phyloP scores from a whole-genome alignment of 2,888 invertebrate species.

The Schizaphis graminum region DNA sequence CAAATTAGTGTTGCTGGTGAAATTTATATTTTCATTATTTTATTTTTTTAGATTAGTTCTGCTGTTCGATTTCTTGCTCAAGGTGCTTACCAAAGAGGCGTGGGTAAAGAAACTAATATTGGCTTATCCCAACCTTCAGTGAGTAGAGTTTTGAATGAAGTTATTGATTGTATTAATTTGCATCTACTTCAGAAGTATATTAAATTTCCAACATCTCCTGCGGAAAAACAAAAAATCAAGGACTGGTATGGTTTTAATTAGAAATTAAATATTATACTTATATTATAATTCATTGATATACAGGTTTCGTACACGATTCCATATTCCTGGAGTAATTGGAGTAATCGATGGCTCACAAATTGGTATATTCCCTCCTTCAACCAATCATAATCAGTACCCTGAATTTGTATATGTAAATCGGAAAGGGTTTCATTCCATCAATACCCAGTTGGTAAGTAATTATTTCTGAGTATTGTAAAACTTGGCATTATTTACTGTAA shows the following conservation, averaged over 20 bases:
- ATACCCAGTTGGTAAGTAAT: constrained; percentile 43
- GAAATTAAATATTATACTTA: background rate
- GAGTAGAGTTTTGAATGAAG: constrained; percentile 44
- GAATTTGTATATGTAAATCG: constrained; percentile 53
- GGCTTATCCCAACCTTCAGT: constrained; percentile 55
- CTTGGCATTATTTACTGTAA: background rate
- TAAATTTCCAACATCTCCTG: constrained; percentile 46
- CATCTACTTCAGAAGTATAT: constrained; percentile 44
- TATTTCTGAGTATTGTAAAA: background rate
- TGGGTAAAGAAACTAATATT: constrained; percentile 45
- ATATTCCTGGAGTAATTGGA: constrained; percentile 41
- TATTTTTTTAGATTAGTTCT: background rate
- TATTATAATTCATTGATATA: background rate
- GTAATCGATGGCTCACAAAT: constrained; percentile 54
- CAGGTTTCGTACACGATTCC: constrained; percentile 44
- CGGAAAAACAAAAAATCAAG: constrained; percentile 5
- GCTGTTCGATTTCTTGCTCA: constrained; percentile 51
- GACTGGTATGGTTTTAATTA: constrained; percentile 19
- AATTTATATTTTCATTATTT: background rate
- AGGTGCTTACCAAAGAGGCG: constrained; percentile 47
- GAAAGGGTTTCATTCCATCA: constrained; percentile 45
- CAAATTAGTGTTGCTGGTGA: background rate
- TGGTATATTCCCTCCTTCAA: constrained; percentile 42
- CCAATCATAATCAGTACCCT: constrained; percentile 6
- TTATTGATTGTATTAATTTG: constrained; percentile 39